These are phyloP conservation scores for Ormyrus pomaceus DNA, from an alignment of 2,888 invertebrate genomes.

Conservation along the genomic window DNA sequence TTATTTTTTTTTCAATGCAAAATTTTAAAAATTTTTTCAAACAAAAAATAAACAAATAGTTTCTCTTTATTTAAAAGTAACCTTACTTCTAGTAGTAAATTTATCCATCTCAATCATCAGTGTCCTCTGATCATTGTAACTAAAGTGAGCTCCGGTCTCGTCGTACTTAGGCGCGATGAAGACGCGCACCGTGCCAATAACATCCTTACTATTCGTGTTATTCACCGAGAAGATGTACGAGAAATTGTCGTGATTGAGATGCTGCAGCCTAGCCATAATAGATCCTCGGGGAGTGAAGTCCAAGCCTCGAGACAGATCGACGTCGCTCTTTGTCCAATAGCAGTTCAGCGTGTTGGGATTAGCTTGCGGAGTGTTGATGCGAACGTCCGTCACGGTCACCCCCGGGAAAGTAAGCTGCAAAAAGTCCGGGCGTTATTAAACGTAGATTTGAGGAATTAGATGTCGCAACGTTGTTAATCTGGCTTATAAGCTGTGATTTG, in stretches of 20 bases:
- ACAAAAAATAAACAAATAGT: not conserved
- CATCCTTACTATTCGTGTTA: constrained; percentile 77
- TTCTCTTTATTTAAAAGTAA: not conserved
- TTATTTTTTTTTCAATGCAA: no score
- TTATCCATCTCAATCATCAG: constrained; percentile 86
- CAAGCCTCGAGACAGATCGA: constrained; percentile 87
- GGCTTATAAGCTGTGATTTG: no score
- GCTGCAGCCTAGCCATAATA: constrained; percentile 85
- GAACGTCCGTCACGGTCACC: constrained; percentile 79
- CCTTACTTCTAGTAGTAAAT: constrained; percentile 81
- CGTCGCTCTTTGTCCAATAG: constrained; percentile 88
- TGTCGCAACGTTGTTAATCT: no score
- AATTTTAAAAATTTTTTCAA: not conserved
- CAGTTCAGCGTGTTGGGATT: constrained; percentile 77
- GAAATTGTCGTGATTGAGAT: constrained; percentile 86
- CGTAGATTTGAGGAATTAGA: no score
- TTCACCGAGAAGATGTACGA: constrained; percentile 81
- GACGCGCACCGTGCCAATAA: constrained; percentile 82
- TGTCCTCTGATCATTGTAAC: constrained; percentile 80
- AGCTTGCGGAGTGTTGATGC: constrained; percentile 31
- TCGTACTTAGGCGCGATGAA: constrained; percentile 83
- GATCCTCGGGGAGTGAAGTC: constrained; percentile 88
- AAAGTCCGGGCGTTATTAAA: not conserved
- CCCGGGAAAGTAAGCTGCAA: constrained; percentile 81
- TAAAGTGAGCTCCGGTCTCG: constrained; percentile 81